These are phyloP conservation scores for Erynnis tages DNA, from an alignment of 2,888 invertebrate genomes.

Conservation along the genomic window DNA sequence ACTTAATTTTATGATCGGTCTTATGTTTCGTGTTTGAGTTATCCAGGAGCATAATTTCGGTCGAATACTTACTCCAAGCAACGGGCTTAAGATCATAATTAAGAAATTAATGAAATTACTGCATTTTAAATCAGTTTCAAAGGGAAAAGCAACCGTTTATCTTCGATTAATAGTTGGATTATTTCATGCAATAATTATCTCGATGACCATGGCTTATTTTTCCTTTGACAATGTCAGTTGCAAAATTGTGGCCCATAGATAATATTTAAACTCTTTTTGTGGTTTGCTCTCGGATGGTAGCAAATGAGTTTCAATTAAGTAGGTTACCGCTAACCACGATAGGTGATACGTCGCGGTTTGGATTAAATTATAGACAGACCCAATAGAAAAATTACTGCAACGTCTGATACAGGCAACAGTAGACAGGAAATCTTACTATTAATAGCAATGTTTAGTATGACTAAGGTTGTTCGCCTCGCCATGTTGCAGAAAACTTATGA, in stretches of 20 bases:
- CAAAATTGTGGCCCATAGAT: slow-evolving; percentile 1
- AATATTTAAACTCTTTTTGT: slow-evolving; percentile 5
- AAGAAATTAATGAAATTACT: background rate
- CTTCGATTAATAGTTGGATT: background rate
- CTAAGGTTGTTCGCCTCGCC: no score
- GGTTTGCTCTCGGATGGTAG: slow-evolving; percentile 16
- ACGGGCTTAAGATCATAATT: slow-evolving; percentile 39
- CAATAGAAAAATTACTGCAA: slow-evolving; percentile 4
- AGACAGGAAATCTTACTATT: background rate
- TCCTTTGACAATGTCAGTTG: slow-evolving; percentile 22
- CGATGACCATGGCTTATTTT: slow-evolving; percentile 24
- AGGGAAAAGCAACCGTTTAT: background rate
- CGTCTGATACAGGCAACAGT: background rate
- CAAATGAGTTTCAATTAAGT: slow-evolving; percentile 24
- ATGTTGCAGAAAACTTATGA: no score
- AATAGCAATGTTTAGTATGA: no score
- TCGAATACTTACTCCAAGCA: slow-evolving; percentile 33
- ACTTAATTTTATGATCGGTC: slow-evolving; percentile 52
- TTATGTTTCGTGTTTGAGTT: slow-evolving; percentile 43
- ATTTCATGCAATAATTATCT: slow-evolving; percentile 11
- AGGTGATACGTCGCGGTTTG: slow-evolving; percentile 16
- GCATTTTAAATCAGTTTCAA: background rate
- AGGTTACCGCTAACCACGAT: slow-evolving; percentile 24
- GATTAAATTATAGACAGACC: slow-evolving; percentile 17
- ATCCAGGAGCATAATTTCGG: slow-evolving; percentile 38